Percentiles rank a stretch among this genome's conserved stretches.
Evolutionary conservation across 2,888 invertebrate species (phyloP).

Genomic region (Apeira syringaria): DNA sequence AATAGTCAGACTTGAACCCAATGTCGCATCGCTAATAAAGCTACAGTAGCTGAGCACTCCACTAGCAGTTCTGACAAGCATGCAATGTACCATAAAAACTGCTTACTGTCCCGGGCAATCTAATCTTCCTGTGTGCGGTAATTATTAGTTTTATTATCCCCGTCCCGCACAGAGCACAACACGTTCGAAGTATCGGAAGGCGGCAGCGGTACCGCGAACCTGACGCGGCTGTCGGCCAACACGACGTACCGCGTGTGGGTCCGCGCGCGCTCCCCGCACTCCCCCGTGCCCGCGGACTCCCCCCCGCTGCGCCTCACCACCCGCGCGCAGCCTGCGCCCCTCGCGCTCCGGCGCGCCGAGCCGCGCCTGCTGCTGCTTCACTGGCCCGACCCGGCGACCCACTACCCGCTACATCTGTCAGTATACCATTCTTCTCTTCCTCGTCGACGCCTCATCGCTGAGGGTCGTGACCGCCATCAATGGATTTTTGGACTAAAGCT

Average conservation of each 20-base stretch:
- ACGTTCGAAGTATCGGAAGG: conserved; percentile 67
- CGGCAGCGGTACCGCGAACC: conserved; percentile 62
- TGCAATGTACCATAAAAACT: no score
- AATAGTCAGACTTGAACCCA: no score
- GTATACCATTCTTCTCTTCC: conserved; percentile 25
- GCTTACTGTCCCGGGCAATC: no score
- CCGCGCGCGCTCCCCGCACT: conserved; percentile 88
- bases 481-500: no score
- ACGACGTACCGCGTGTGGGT: conserved; percentile 90
- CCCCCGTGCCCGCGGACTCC: conserved; percentile 85
- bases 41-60: no score
- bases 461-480: no score
- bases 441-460: no score
- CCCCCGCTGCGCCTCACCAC: conserved; percentile 85
- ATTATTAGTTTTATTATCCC: no score
- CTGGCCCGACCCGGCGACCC: conserved; percentile 72
- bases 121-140: no score
- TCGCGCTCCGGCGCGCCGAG: conserved; percentile 75
- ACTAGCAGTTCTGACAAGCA: no score
- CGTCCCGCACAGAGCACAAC: conserved; percentile 71
- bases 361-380: conserved; percentile 86
- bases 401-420: conserved; percentile 55
- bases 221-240: conserved; percentile 86
- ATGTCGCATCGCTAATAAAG: no score
- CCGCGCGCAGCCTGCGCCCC: conserved; percentile 85